Conservation (phyloP, 2,888 invertebrate species). For the Drosophila formosana region DNA sequence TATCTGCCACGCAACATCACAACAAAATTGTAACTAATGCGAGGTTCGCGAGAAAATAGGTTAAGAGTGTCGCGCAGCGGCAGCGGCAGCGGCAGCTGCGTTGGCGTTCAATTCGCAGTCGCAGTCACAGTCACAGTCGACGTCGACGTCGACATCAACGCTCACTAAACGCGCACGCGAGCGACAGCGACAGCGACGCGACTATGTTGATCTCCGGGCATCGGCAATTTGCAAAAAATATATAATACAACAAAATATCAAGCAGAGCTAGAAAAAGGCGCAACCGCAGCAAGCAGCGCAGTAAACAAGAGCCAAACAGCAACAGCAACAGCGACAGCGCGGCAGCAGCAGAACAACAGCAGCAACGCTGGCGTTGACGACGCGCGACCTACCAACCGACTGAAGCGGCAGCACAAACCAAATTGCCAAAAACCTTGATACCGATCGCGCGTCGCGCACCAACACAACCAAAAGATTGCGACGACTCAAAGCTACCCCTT, state of each 20-base stretch:
- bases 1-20: conserved; percentile 84
- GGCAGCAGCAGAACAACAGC: conserved; percentile 53
- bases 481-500: conserved; percentile 37
- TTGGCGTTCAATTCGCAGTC: conserved; percentile 42
- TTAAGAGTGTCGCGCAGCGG: conserved; percentile 82
- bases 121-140: conserved; percentile 13
- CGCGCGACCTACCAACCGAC: conserved; percentile 82
- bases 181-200: conserved; percentile 40
- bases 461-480: conserved; percentile 33
- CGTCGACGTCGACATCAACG: conserved; percentile 25
- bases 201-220: conserved; percentile 74
- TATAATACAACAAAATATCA: conserved; percentile 39
- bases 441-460: conserved; percentile 76
- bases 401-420: conserved; percentile 79
- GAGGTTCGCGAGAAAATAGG: conserved; percentile 81
- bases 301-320: conserved; percentile 12
- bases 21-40: conserved; percentile 85
- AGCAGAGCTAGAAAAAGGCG: conserved; percentile 78
- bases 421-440: conserved; percentile 85
- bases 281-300: conserved; percentile 27
- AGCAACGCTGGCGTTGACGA: conserved; percentile 64
- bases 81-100: conserved; percentile 51
- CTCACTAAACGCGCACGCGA: conserved; percentile 74
- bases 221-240: conserved; percentile 76
- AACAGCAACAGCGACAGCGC: conserved; percentile 45